These are phyloP conservation scores for Adelges cooleyi DNA, from an alignment of 1,140 invertebrate species.

Conservation along the genomic window DNA sequence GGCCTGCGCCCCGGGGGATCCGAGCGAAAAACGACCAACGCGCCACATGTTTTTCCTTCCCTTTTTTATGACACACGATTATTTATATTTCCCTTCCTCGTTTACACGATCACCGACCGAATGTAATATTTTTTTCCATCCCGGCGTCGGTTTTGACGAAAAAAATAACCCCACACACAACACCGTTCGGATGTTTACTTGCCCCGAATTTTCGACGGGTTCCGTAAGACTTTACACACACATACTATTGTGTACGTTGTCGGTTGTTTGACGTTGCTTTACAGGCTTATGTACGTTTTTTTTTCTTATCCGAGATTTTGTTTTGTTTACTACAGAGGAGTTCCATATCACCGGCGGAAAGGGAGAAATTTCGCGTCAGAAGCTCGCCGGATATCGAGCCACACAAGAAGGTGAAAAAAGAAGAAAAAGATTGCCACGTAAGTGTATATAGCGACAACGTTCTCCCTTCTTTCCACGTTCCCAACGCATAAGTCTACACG, in stretches of 20 bases:
- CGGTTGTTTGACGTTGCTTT: too few relatives aligned
- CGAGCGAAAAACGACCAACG: conserved; percentile 3
- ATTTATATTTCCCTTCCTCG: conserved; percentile 28
- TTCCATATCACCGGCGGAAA: conserved; percentile 79
- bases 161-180: too few relatives aligned
- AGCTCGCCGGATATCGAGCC: conserved; percentile 51
- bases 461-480: not conserved
- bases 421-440: conserved; percentile 76
- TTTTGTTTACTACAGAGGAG: conserved; percentile 59
- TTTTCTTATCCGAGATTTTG: too few relatives aligned
- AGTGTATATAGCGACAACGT: conserved; percentile 44
- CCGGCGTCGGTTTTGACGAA: too few relatives aligned
- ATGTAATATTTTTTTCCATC: too few relatives aligned
- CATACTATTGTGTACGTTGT: too few relatives aligned
- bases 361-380: conserved; percentile 72
- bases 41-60: conserved; percentile 28
- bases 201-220: too few relatives aligned
- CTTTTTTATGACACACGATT: conserved; percentile 30
- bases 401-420: conserved; percentile 65
- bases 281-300: too few relatives aligned
- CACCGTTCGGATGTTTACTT: too few relatives aligned
- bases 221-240: too few relatives aligned
- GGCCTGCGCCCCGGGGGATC: conserved; percentile 10
- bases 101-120: not conserved
- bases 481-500: too few relatives aligned